These are phyloP conservation scores for Galeopterus variegatus DNA, from an alignment of 2,113 vertebrate genomes.

Conservation along the genomic window DNA sequence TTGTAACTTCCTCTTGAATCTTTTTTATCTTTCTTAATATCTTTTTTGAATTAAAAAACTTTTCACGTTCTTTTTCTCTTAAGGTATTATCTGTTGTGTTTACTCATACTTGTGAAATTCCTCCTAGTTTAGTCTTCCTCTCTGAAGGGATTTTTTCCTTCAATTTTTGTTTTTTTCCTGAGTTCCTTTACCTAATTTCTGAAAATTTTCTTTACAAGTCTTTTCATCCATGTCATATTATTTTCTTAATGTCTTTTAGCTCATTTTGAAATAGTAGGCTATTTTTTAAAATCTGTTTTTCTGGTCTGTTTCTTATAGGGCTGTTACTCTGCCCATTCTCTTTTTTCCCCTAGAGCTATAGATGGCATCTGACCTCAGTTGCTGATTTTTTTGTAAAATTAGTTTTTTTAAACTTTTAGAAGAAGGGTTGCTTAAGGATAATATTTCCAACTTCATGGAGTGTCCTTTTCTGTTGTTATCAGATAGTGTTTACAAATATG, in stretches of 20 bases:
- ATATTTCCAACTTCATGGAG: background rate
- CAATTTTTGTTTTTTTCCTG: background rate
- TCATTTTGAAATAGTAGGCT: background rate
- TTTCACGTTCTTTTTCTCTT: background rate
- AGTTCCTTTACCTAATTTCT: background rate
- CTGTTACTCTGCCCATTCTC: background rate
- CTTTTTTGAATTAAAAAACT: background rate
- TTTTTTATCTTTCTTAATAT: background rate
- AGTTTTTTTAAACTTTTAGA: constrained; percentile 39
- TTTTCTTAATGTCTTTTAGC: background rate
- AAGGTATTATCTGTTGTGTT: background rate
- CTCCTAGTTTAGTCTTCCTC: background rate
- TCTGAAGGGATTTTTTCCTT: background rate
- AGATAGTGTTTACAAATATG: background rate
- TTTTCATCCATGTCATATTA: background rate
- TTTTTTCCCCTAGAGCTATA: background rate
- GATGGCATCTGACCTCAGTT: constrained; percentile 6
- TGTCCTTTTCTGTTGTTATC: background rate
- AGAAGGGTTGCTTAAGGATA: background rate
- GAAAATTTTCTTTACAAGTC: background rate
- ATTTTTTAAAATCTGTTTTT: constrained; percentile 44
- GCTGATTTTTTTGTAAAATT: constrained; percentile 51
- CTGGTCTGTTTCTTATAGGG: background rate
- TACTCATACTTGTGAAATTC: background rate
- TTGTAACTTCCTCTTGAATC: background rate